Base-by-base conservation (phyloP, 1,140 invertebrate species). In the Drosophila santomea region DNA sequence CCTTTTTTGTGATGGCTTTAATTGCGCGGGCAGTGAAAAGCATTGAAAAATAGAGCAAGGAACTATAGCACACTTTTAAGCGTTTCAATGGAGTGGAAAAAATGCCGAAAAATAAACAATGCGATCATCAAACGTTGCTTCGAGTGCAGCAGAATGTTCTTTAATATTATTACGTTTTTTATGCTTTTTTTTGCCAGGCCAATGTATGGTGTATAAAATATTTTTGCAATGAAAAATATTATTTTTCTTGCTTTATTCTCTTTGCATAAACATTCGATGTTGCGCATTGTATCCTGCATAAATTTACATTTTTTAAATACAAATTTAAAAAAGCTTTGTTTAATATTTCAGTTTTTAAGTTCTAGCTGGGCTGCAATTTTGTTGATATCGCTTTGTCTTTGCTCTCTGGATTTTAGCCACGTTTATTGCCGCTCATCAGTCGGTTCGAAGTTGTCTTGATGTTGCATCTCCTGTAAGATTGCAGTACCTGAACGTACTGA, bases 51-150 rank as follows among this genome's bases (percentile, higher is more conserved):
- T 62, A 28, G 32, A 43, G 25, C n/a, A 25, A 55, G 66, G 76
- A 73, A 80, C 51, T 74, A 36, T 86, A 88, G 83, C 83, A 82
- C 62, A 88, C 47, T 67, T 86, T 67, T 66, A n/a, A 68, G 83
- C 62, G 82, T 55, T 20, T 20, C n/a, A 39, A 50, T 28, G 25
- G 25, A 44, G 51, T 23, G 45, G 28, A 25, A 68, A 44, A 39
- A 23, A 23, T 10, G 20, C 23, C 23, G 2, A 12, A 35, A 44
- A 48, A 23, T 51, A 2, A 20, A 23, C 3, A 48, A 38, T 36
- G 1, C 4, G n/a, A 17, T 6, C 12, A 10, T 4, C 14, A 17
- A 20, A 17, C 32, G n/a, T 10, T 39, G 12, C 11, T 25, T 55
- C 14, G 23, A 25, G 3, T 20, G 1, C 25, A 50, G 8, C 6